Evolutionary conservation across 2,113 vertebrate species (phyloP).

Genomic region (Erpornis zantholeuca): DNA sequence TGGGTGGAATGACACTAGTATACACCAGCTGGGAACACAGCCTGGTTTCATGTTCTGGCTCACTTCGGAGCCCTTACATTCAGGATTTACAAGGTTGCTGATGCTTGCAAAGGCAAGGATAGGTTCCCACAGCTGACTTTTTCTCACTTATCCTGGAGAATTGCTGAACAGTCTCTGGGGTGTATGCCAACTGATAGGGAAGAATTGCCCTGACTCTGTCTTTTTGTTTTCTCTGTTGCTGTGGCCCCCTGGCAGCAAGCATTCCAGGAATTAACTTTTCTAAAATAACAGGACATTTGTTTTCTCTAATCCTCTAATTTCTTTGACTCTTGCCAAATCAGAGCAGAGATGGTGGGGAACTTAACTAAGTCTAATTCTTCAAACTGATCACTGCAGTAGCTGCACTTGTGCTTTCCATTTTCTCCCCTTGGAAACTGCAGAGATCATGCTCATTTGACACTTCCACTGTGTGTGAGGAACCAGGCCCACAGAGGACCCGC

Average conservation of each 20-base stretch:
- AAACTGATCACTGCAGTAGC: not conserved
- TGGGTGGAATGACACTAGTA: not conserved
- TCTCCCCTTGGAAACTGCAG: not conserved
- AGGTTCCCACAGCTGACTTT: slow-evolving; percentile 38
- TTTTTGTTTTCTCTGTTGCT: slow-evolving; percentile 37
- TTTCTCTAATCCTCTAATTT: not conserved
- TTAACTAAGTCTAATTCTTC: not conserved
- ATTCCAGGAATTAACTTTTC: slow-evolving; percentile 45
- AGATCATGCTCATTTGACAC: not conserved
- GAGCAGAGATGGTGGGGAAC: not conserved
- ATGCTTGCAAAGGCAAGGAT: slow-evolving; percentile 9
- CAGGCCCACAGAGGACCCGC: not conserved
- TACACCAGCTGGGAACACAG: not conserved
- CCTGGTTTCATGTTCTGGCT: not conserved
- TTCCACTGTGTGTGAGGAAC: not conserved
- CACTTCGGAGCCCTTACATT: not conserved
- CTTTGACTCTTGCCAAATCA: slow-evolving; percentile 31
- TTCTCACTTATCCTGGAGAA: slow-evolving; percentile 12
- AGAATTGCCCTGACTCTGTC: slow-evolving; percentile 30
- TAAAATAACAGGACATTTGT: slow-evolving; percentile 40
- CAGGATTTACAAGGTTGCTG: slow-evolving; percentile 17
- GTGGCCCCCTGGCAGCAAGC: slow-evolving; percentile 13
- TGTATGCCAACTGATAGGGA: slow-evolving; percentile 50
- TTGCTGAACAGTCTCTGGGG: slow-evolving; percentile 59
- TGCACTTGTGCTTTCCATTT: not conserved